A percentile compares a stretch with the other conserved stretches of the same genome.
Evolutionary conservation across 2,888 invertebrate genomes (phyloP).

Genomic region (Lycia hirtaria): DNA sequence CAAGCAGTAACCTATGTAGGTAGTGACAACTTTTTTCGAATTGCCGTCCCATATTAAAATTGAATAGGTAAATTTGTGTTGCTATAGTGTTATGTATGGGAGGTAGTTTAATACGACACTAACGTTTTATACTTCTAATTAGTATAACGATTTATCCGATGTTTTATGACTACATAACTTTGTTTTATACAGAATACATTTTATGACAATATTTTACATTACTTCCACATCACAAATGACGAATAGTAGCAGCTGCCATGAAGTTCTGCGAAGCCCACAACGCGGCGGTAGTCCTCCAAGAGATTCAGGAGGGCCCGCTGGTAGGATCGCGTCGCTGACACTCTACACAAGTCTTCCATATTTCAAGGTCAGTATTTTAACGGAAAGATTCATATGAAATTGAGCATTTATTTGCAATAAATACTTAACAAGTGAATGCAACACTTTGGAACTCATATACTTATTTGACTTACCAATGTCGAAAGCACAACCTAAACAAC

Average conservation of each 20-base stretch:
- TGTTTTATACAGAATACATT: conserved; percentile 12
- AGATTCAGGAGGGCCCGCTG: conserved; percentile 59
- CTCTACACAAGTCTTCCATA: conserved; percentile 63
- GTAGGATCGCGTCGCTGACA: conserved; percentile 51
- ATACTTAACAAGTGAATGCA: conserved; percentile 71
- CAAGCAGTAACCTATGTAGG: too few relatives aligned
- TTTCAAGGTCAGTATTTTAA: conserved; percentile 68
- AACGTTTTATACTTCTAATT: neutral
- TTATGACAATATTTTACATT: conserved; percentile 20
- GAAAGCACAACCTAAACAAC: conserved; percentile 65
- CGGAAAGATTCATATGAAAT: conserved; percentile 71
- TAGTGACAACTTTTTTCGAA: too few relatives aligned
- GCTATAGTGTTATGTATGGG: neutral
- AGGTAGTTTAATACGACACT: neutral
- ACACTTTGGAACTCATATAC: conserved; percentile 75
- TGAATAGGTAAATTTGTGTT: too few relatives aligned
- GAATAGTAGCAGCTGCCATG: conserved; percentile 10
- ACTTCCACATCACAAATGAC: conserved; percentile 14
- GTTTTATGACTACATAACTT: neutral
- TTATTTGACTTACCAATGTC: conserved; percentile 81
- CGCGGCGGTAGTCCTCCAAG: conserved; percentile 54
- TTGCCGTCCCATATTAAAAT: too few relatives aligned
- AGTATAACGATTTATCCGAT: neutral
- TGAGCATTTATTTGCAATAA: conserved; percentile 80
- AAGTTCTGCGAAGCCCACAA: conserved; percentile 27